Base-by-base conservation (phyloP, 1,140 invertebrate species). In the Eueides isabella region DNA sequence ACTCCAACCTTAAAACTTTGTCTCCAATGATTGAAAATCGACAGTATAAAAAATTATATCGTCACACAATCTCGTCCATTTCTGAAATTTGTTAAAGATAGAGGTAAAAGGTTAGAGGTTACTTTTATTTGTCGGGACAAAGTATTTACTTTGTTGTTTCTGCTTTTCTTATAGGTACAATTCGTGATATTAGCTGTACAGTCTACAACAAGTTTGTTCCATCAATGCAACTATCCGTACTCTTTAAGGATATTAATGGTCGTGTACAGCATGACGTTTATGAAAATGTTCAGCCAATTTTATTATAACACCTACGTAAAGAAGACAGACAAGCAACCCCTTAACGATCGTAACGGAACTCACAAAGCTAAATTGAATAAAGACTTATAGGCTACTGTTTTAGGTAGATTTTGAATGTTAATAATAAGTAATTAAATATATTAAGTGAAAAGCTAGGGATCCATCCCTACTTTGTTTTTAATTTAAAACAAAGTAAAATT, bases 161-260 rank as follows among this genome's bases (percentile, higher is more conserved):
- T 44, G 2, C n/a, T 44, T 44, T 44, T 19, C 14, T 67, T 72
- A 33, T 44, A 72, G 71, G 16, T 33, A 66, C 71, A 72, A 61
- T 72, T 72, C 26, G 6, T 61, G 14, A 31, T 72, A 0, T n/a
- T 65, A 0, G 31, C 29, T 9, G 0, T 19, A 16, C 71, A 72
- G 14, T 19, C 29, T 16, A 23, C 64, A 6, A 55, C 33, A 6
- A 72, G 30, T n/a, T 28, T 72, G 23, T 72, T 72, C 44, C 29
- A 72, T 23, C 12, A 55, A 35, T 72, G 71, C 26, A 41, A 26
- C 1, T 72, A 14, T 41, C 41, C 38, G 0, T 23, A 23, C 0
- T 7, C 3, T n/a, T 55, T 66, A 0, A 72, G 65, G n/a, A 14
- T 72, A 26, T 7, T 64, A 0, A 72, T 33, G 12, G 12, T 66